Evolutionary conservation across 2,113 vertebrate species (phyloP).

Genomic region (Pomatorhinus ruficollis): DNA sequence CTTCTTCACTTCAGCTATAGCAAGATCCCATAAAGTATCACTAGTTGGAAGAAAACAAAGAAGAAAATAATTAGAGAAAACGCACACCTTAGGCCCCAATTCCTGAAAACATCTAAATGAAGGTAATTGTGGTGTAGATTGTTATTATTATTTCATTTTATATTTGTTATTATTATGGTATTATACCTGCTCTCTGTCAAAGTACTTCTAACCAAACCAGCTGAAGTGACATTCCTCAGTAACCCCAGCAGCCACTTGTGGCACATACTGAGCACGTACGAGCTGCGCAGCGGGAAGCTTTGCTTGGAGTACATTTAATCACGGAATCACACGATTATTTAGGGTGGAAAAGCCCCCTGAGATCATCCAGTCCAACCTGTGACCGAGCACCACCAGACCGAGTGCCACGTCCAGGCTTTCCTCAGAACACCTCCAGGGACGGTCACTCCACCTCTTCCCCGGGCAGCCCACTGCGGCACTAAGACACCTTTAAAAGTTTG

Average conservation of each 20-base stretch:
- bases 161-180: background rate
- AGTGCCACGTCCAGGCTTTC: background rate
- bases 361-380: too few species aligned
- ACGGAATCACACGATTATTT: background rate
- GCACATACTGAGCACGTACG: rapidly evolving
- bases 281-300: rapidly evolving
- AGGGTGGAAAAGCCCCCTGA: background rate
- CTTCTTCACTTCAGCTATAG: conserved; percentile 81
- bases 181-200: background rate
- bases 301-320: background rate
- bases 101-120: background rate
- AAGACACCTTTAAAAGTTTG: rapidly evolving
- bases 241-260: background rate
- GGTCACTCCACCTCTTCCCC: background rate
- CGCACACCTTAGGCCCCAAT: background rate
- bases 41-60: conserved; percentile 58
- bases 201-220: background rate
- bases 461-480: rapidly evolving
- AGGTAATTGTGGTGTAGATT: background rate
- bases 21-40: conserved; percentile 91
- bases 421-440: background rate
- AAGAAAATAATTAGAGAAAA: background rate
- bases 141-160: background rate
- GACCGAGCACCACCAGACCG: background rate
- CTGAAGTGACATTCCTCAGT: too few species aligned